Conservation (phyloP, 1,140 invertebrate genomes). For the Helicoverpa armigera region DNA sequence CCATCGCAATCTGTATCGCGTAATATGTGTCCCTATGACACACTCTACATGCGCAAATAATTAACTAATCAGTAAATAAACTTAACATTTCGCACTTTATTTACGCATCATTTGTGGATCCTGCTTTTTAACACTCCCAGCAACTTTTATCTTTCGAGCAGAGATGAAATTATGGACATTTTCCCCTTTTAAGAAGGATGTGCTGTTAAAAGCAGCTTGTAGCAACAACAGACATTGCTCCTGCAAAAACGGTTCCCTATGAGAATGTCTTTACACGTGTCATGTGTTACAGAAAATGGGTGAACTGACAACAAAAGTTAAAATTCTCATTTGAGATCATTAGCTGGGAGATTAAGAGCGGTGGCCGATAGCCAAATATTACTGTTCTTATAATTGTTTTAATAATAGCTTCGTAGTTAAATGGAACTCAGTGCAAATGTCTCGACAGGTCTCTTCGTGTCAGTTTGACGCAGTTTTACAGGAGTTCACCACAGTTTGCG, state of each 20-base stretch:
- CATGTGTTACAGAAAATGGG: too few species aligned
- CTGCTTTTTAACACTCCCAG: too few species aligned
- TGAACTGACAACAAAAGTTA: conserved; percentile 11
- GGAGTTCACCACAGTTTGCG: too few species aligned
- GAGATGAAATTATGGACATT: too few species aligned
- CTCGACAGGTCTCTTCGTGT: not conserved
- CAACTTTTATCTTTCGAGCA: too few species aligned
- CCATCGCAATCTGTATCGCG: conserved; percentile 9
- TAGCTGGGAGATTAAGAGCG: conserved; percentile 30
- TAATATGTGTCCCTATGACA: conserved; percentile 24
- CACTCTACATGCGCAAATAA: conserved; percentile 16
- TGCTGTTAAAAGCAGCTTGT: too few species aligned
- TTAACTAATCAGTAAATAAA: conserved; percentile 1
- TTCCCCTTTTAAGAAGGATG: too few species aligned
- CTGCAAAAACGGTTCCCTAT: too few species aligned
- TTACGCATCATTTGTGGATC: too few species aligned
- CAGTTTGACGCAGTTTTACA: not conserved
- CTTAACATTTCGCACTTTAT: not conserved
- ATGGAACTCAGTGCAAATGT: conserved; percentile 14
- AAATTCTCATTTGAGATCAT: conserved; percentile 40
- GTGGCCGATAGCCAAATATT: conserved; percentile 38
- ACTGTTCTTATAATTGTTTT: conserved; percentile 35
- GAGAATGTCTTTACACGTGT: too few species aligned
- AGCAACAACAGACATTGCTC: too few species aligned
- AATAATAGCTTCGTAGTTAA: conserved; percentile 26